Conservation (phyloP, 1,140 invertebrate genomes). For the Pseudomyrmex pallidus region DNA sequence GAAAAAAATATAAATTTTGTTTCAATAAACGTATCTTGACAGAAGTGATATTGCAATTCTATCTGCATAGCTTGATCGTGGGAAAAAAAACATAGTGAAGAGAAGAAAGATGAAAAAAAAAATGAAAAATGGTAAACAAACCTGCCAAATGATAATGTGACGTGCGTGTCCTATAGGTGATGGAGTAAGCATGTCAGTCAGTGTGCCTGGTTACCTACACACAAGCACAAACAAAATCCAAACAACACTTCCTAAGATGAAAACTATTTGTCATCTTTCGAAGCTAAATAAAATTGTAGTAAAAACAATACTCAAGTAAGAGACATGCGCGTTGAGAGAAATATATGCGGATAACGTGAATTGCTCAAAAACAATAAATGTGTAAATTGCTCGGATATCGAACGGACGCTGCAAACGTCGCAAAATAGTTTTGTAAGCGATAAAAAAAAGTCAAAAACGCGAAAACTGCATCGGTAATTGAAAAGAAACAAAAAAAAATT, state of each 20-base stretch:
- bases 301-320: slow-evolving; percentile 12
- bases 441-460: slow-evolving; percentile 12
- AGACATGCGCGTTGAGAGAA: slow-evolving; percentile 45
- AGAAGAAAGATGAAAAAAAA: slow-evolving; percentile 62
- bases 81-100: background rate
- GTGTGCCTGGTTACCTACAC: slow-evolving; percentile 84
- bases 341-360: background rate
- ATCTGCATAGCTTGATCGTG: slow-evolving; percentile 26
- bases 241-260: slow-evolving; percentile 79
- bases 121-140: slow-evolving; percentile 80
- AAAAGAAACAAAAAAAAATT: background rate
- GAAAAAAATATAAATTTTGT: background rate
- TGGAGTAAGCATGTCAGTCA: slow-evolving; percentile 82
- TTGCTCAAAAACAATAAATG: background rate
- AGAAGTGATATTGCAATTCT: background rate
- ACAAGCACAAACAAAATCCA: slow-evolving; percentile 82
- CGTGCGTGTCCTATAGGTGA: slow-evolving; percentile 80
- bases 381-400: background rate
- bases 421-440: slow-evolving; percentile 1
- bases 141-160: slow-evolving; percentile 81
- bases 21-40: slow-evolving; percentile 25
- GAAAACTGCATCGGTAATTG: background rate
- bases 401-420: slow-evolving; percentile 10
- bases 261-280: slow-evolving; percentile 41
- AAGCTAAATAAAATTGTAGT: slow-evolving; percentile 30